phyloP scores from a whole-genome alignment of 2,113 vertebrate species.

The Sapayoa aenigma region DNA sequence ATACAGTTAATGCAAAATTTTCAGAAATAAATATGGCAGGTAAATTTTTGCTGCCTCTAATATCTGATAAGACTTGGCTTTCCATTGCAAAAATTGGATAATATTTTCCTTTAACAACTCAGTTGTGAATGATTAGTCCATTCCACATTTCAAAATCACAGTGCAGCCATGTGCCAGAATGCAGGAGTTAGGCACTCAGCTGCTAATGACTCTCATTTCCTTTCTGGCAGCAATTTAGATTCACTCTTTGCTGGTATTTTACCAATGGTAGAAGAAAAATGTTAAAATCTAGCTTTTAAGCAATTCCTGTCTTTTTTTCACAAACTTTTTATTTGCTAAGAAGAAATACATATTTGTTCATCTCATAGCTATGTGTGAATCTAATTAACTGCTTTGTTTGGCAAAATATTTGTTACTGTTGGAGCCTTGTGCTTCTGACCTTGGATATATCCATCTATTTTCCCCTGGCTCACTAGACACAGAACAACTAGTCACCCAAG shows the following conservation, averaged over 20 bases:
- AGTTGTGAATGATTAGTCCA: not conserved
- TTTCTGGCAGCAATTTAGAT: not conserved
- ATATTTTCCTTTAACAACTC: not conserved
- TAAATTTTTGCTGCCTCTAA: not conserved
- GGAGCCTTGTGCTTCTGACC: not conserved
- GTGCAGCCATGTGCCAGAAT: not conserved
- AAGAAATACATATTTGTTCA: not conserved
- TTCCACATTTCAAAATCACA: not conserved
- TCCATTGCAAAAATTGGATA: not conserved
- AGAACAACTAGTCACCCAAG: not conserved
- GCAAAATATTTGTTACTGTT: not conserved
- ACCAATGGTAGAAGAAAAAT: not conserved
- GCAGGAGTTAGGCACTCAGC: not conserved
- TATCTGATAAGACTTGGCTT: not conserved
- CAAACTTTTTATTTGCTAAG: not conserved
- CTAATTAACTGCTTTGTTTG: not conserved
- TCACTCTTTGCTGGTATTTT: not conserved
- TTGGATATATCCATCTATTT: not conserved
- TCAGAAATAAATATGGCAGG: not conserved
- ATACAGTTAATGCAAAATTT: not conserved
- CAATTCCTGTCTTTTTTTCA: not conserved
- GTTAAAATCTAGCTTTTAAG: not conserved
- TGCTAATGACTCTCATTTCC: not conserved
- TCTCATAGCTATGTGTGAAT: not conserved
- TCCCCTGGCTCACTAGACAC: not conserved